A percentile compares a stretch with the other conserved stretches of the same genome.
Evolutionary conservation across 1,140 invertebrate genomes (phyloP).

Genomic region (Calephelis virginiensis): DNA sequence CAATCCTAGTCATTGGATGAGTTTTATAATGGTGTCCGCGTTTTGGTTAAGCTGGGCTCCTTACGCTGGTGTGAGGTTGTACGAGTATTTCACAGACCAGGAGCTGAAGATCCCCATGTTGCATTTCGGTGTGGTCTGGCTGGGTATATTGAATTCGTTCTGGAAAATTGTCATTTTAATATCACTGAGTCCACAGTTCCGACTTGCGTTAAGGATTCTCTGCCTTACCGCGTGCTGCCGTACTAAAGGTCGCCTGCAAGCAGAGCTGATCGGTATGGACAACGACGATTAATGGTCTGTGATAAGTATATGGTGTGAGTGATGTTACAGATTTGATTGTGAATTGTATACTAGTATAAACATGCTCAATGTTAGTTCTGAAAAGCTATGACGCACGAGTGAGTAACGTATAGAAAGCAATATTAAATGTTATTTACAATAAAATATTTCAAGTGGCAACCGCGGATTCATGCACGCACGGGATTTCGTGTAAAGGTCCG

Average conservation of each 20-base stretch:
- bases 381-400: neutral
- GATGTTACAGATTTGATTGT: conserved; percentile 2
- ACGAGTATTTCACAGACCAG: conserved; percentile 79
- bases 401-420: too few species aligned
- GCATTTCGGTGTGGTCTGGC: conserved; percentile 95
- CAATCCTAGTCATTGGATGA: conserved; percentile 96
- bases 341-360: conserved; percentile 5
- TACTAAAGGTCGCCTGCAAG: conserved; percentile 86
- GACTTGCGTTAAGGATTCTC: conserved; percentile 90
- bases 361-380: conserved; percentile 4
- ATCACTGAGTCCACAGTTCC: conserved; percentile 92
- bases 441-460: too few species aligned
- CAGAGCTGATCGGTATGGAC: conserved; percentile 90
- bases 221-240: conserved; percentile 94
- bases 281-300: conserved; percentile 83
- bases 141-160: conserved; percentile 95
- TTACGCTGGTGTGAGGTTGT: conserved; percentile 86
- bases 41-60: conserved; percentile 97
- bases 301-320: neutral
- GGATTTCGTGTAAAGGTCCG: too few species aligned
- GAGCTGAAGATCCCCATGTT: conserved; percentile 88
- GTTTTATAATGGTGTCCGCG: conserved; percentile 92
- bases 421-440: too few species aligned
- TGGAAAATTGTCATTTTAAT: conserved; percentile 96
- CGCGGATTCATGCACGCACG: too few species aligned